These are phyloP conservation scores for Neostethus bicornis DNA, from an alignment of 2,797 vertebrate species.

Conservation along the genomic window DNA sequence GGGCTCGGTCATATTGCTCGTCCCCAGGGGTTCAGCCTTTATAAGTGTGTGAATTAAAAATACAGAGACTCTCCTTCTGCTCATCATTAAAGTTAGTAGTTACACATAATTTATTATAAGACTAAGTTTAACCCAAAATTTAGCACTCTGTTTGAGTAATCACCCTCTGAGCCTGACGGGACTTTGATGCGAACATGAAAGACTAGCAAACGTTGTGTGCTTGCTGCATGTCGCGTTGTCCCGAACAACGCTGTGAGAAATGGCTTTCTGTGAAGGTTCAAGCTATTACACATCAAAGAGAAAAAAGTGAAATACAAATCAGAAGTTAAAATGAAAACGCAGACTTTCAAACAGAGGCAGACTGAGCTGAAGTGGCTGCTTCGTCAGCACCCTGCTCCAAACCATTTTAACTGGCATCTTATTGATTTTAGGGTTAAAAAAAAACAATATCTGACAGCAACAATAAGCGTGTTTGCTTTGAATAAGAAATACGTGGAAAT, in stretches of 20 bases:
- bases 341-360: constrained; percentile 50
- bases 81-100: too few relatives aligned
- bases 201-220: neutral
- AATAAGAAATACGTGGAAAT: neutral
- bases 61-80: neutral
- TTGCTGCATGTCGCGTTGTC: constrained; percentile 16
- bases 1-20: neutral
- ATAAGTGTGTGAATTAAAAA: constrained; percentile 1
- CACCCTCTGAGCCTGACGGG: neutral
- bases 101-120: neutral
- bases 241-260: constrained; percentile 16
- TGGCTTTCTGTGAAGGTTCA: constrained; percentile 29
- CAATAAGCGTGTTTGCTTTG: constrained; percentile 3
- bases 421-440: constrained; percentile 31
- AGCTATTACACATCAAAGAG: constrained; percentile 46
- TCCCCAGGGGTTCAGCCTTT: neutral
- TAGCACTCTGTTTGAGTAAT: neutral
- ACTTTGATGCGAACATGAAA: neutral
- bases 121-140: neutral
- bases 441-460: constrained; percentile 10
- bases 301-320: constrained; percentile 36
- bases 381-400: constrained; percentile 3
- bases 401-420: constrained; percentile 25
- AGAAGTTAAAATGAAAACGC: constrained; percentile 48
- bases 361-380: constrained; percentile 9